Percentiles rank a stretch among this genome's conserved stretches.
These are phyloP conservation scores for Helleia helle DNA, from an alignment of 2,888 invertebrate genomes.

Conservation along the genomic window DNA sequence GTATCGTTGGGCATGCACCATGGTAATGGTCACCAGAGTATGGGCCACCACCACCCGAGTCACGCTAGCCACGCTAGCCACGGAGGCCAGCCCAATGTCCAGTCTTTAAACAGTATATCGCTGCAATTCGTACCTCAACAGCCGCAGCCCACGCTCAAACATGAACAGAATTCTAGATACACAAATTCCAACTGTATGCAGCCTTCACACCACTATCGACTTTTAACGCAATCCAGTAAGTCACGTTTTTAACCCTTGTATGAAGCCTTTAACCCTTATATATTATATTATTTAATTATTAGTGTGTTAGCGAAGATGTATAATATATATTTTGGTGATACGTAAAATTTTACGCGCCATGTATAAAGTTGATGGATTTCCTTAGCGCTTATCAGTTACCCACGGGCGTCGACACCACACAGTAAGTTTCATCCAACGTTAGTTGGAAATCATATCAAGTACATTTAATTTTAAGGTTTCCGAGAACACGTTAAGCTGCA, in stretches of 20 bases:
- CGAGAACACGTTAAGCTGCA: neutral
- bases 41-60: conserved; percentile 18
- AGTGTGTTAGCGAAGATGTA: too few relatives aligned
- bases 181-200: conserved; percentile 46
- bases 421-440: conserved; percentile 43
- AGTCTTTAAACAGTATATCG: conserved; percentile 20
- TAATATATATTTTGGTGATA: conserved; percentile 18
- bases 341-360: conserved; percentile 16
- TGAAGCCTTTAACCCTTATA: too few relatives aligned
- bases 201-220: conserved; percentile 51
- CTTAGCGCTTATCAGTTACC: conserved; percentile 60
- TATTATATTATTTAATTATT: too few relatives aligned
- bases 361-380: too few relatives aligned
- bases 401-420: conserved; percentile 67
- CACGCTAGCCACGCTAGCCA: conserved; percentile 18
- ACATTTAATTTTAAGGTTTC: neutral
- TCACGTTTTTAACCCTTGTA: conserved; percentile 18
- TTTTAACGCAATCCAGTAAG: conserved; percentile 58
- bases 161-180: conserved; percentile 47
- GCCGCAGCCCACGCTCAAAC: conserved; percentile 38
- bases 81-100: conserved; percentile 18
- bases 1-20: conserved; percentile 49
- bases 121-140: conserved; percentile 24
- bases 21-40: conserved; percentile 30
- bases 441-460: neutral